phyloP scores from a whole-genome alignment of 2,888 invertebrate genomes.

The Aethes cnicana region DNA sequence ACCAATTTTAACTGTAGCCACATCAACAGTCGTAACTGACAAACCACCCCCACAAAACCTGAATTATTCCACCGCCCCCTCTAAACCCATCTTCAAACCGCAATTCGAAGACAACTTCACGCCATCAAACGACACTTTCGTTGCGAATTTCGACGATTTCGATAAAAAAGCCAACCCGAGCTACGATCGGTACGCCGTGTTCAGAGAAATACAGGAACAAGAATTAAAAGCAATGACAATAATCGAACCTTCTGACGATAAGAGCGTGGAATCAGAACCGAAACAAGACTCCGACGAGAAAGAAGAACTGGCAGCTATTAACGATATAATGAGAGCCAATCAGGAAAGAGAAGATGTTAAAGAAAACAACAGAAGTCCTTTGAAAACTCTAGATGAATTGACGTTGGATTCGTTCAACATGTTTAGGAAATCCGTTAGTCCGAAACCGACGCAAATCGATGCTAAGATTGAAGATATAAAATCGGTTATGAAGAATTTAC shows the following conservation, averaged over 20 bases:
- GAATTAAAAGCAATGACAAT: conserved; percentile 81
- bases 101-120: conserved; percentile 86
- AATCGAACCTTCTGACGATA: conserved; percentile 55
- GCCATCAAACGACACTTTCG: conserved; percentile 80
- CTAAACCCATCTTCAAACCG: conserved; percentile 63
- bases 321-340: conserved; percentile 57
- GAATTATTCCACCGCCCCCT: conserved; percentile 39
- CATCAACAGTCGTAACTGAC: conserved; percentile 39
- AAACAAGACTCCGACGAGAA: conserved; percentile 70
- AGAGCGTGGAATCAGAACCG: conserved; percentile 44
- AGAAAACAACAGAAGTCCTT: conserved; percentile 61
- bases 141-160: conserved; percentile 86
- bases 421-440: conserved; percentile 72
- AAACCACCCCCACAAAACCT: conserved; percentile 40
- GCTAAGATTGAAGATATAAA: conserved; percentile 76
- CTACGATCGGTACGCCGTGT: conserved; percentile 93
- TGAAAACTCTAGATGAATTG: conserved; percentile 68
- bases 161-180: conserved; percentile 78
- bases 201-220: conserved; percentile 92
- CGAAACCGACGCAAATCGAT: conserved; percentile 68
- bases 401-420: conserved; percentile 70
- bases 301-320: conserved; percentile 61
- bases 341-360: conserved; percentile 53
- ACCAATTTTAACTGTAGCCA: conserved; percentile 38
- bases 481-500: conserved; percentile 72